Base-by-base conservation (phyloP, 2,797 vertebrate species). In the Setipinna tenuifilis region DNA sequence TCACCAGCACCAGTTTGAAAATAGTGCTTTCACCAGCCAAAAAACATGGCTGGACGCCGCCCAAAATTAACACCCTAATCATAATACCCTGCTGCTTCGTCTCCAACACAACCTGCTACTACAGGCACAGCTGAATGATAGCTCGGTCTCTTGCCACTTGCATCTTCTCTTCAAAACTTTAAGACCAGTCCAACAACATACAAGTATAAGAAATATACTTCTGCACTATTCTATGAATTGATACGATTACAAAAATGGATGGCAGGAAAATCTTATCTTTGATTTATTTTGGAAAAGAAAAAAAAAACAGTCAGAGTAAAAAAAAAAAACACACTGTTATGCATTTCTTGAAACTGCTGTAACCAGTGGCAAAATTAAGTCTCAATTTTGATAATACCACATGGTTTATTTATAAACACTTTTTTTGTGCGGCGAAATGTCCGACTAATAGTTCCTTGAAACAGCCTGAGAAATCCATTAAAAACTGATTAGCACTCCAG, bases 371-470 rank as follows among this genome's bases (percentile, higher is more conserved):
- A 44, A 44, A 68, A 44, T 21, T 41, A 78, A 78, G 28, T 35
- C 71, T 44, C 35, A 41, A 78, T 78, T 78, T 78, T 6, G 35
- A 31, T 25, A 19, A 35, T 31, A 78, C 10, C 71, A 78, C 31
- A 78, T 78, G 71, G 71, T 16, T 84, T 58, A 81, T 85, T 78
- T 78, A 44, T 78, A 78, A 78, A 78, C 71, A 78, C 10, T 54
- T 14, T n/a, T 62, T 35, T 23, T 48, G 59, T 46, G 80, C n/a
- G 25, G 10, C 10, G 0, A 6, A 6, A 81, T 25, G 41, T 28
- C 25, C 25, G 28, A 58, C 41, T 62, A 85, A 81, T 62, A 41
- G 57, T 21, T 65, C 23, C 44, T 81, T 81, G 35, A 25, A 62
- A 3, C 25, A 82, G 78, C 41, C 19, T 25, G 31, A 61, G n/a